A percentile compares a stretch with the other conserved stretches of the same genome.
These are phyloP conservation scores for Drosophila yooni DNA, from an alignment of 2,888 invertebrate genomes.

Conservation along the genomic window DNA sequence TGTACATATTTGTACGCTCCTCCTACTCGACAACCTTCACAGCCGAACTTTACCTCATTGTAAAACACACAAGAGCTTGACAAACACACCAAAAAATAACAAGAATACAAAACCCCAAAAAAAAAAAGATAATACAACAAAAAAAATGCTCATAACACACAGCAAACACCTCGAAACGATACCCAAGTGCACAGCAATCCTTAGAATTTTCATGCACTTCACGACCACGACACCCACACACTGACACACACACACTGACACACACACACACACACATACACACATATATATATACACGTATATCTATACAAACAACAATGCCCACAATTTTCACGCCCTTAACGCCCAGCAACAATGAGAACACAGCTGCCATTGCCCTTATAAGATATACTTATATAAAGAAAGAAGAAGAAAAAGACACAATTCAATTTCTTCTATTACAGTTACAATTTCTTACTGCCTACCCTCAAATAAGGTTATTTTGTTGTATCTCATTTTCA, in stretches of 20 bases:
- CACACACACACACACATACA: conserved; percentile 14
- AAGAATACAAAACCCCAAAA: conserved; percentile 25
- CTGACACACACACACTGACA: conserved; percentile 14
- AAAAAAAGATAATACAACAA: conserved; percentile 26
- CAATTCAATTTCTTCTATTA: conserved; percentile 79
- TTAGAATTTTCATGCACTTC: conserved; percentile 60
- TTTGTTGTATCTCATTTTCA: conserved; percentile 29
- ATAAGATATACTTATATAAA: conserved; percentile 26
- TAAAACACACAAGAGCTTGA: conserved; percentile 66
- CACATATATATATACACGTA: conserved; percentile 1
- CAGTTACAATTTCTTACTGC: conserved; percentile 71
- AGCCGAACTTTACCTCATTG: conserved; percentile 80
- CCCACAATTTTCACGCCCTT: conserved; percentile 17
- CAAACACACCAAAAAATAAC: conserved; percentile 52
- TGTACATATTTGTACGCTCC: conserved; percentile 67
- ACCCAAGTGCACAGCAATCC: conserved; percentile 74
- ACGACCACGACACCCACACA: conserved; percentile 15
- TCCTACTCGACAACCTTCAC: conserved; percentile 67
- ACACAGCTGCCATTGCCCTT: conserved; percentile 66
- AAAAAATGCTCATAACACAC: conserved; percentile 28
- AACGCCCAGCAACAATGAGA: conserved; percentile 48
- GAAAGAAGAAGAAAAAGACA: conserved; percentile 46
- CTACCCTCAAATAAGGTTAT: conserved; percentile 44
- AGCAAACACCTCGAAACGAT: conserved; percentile 57
- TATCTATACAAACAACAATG: conserved; percentile 31